Conservation (phyloP, 2,113 vertebrate genomes). For the Deroptyus accipitrinus region DNA sequence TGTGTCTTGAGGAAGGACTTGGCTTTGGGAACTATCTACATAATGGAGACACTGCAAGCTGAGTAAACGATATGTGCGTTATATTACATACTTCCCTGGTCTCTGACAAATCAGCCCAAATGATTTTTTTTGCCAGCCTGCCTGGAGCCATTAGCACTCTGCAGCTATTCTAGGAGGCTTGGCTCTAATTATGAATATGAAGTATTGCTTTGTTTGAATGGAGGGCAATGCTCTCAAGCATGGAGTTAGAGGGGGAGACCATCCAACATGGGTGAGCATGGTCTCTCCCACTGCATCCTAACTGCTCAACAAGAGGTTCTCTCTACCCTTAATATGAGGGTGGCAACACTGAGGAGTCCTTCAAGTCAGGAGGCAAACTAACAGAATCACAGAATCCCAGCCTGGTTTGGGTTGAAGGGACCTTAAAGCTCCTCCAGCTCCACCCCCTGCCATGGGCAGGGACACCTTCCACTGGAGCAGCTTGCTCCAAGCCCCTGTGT, state of each 20-base stretch:
- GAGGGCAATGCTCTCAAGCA: not conserved
- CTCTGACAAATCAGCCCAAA: conserved; percentile 5
- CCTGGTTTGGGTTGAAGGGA: not conserved
- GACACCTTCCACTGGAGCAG: not conserved
- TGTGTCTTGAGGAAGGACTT: not conserved
- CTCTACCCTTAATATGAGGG: not conserved
- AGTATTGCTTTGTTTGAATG: fast-evolving
- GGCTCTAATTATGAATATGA: not conserved
- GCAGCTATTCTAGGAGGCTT: not conserved
- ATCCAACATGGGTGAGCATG: not conserved
- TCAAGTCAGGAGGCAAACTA: not conserved
- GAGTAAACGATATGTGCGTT: fast-evolving
- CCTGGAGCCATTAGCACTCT: not conserved
- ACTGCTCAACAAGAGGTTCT: not conserved
- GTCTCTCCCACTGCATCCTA: not conserved
- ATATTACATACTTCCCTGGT: not conserved
- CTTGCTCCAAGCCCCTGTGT: too few species aligned
- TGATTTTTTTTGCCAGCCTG: not conserved
- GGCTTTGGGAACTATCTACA: not conserved
- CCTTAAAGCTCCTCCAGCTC: not conserved
- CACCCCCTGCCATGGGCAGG: not conserved
- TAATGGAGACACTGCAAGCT: not conserved
- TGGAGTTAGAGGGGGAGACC: not conserved
- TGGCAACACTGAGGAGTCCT: not conserved
- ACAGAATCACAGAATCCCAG: not conserved